Percentiles rank a stretch among this genome's conserved stretches.
These are phyloP conservation scores for Erebia aethiops DNA, from an alignment of 2,888 invertebrate species.

Conservation along the genomic window DNA sequence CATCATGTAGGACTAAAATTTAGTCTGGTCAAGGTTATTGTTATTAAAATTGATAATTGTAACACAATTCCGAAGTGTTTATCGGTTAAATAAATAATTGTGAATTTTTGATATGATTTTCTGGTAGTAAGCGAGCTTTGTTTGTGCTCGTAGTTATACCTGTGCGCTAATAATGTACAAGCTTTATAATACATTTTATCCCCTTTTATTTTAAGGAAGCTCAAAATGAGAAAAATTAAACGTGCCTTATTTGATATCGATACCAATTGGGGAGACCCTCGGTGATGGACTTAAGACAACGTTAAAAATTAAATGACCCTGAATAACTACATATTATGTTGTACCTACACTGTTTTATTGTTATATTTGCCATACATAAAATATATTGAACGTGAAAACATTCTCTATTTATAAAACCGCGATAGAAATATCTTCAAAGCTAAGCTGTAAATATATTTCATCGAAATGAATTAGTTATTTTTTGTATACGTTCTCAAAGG, in stretches of 20 bases:
- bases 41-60: neutral
- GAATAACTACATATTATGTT: neutral
- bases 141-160: neutral
- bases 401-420: constrained; percentile 28
- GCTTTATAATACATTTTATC: too few species aligned
- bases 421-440: constrained; percentile 35
- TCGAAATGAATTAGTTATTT: constrained; percentile 33
- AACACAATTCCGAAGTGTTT: neutral
- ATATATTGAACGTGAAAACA: constrained; percentile 23
- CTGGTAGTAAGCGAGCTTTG: neutral
- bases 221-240: too few species aligned
- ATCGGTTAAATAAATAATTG: neutral
- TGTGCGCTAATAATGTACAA: too few species aligned
- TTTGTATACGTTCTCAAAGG: constrained; percentile 34
- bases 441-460: constrained; percentile 32
- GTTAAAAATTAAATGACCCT: neutral
- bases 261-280: too few species aligned
- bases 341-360: neutral
- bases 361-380: neutral
- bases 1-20: neutral
- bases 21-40: constrained; percentile 4
- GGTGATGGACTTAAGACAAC: neutral
- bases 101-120: neutral
- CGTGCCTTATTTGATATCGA: too few species aligned
- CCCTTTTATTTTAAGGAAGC: neutral